Base-by-base conservation (phyloP, 2,888 invertebrate genomes). In the Monoplex corrugatus region DNA sequence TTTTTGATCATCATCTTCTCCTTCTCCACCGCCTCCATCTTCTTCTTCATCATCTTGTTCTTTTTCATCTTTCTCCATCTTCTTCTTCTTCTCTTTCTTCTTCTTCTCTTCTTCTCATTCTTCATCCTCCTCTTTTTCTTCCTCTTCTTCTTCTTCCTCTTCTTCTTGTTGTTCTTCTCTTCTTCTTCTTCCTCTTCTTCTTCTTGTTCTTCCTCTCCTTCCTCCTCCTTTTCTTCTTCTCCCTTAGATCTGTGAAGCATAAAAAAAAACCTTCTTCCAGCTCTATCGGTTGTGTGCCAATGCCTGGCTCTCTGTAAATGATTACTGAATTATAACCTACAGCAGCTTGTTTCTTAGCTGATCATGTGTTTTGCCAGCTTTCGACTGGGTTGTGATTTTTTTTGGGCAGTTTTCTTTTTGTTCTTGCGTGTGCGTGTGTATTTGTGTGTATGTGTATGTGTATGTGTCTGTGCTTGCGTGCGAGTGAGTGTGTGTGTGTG, bases 401-500 rank as follows among this genome's bases (percentile, higher is more conserved):
- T 38, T 5, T 78, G 38, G 0, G 38, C 38, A 38, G 0, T 13
- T 78, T 3, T 38, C 1, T 35, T 16, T 38, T 3, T 72, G 16
- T 72, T 1, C 19, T 10, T 50, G 50, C 50, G 50, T 50, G 50
- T 50, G 50, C 19, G 50, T 50, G 50, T 13, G 50, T 72, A 10
- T 72, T 10, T 78, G 38, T 78, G 38, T 78, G 38, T 78, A 38
- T 78, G 38, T 78, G 78, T 78, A 2, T 38, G 75, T 78, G 38
- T 78, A 23, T 10, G 6, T 23, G 75, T 38, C 16, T 35, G 38
- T 78, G 32, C n/a, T 5, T 5, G 68, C n/a, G n/a, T 68, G 6
- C n/a, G 35, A 35, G 80, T 43, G 80, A 43, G 80, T 43, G 80
- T 80, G 80, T 43, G 80, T 80, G 83, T 45, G 32, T 45, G 83